phyloP scores from a whole-genome alignment of 2,888 invertebrate genomes.

The Alviniconcha strummeri region DNA sequence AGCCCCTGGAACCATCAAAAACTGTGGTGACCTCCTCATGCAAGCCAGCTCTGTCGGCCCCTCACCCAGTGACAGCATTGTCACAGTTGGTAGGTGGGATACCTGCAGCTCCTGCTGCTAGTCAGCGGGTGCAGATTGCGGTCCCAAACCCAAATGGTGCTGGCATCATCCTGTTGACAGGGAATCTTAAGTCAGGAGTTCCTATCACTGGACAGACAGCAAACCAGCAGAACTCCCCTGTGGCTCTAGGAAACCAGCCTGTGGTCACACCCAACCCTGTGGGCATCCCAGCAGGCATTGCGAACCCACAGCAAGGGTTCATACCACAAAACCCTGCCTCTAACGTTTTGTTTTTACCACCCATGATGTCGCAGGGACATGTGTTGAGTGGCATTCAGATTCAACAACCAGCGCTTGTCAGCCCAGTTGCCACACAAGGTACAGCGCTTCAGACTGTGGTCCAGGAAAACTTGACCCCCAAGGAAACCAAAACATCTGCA shows the following conservation, averaged over 20 bases:
- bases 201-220: no score
- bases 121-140: background rate
- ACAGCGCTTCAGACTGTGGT: no score
- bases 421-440: no score
- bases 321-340: background rate
- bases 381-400: constrained; percentile 15
- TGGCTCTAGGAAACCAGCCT: no score
- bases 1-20: background rate
- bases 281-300: no score
- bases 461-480: no score
- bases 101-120: background rate
- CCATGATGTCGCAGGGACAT: constrained; percentile 7
- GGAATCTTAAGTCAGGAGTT: no score
- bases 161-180: background rate
- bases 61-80: background rate
- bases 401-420: no score
- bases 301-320: no score
- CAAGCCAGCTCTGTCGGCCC: background rate
- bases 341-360: background rate
- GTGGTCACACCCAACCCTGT: no score
- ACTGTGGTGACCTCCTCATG: background rate
- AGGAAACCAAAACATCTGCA: no score
- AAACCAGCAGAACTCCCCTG: no score
- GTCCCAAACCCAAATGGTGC: background rate
- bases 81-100: background rate